Percentiles rank a stretch among this genome's conserved stretches.
phyloP scores from a whole-genome alignment of 2,113 vertebrate genomes.

The Phalacrocorax carbo region DNA sequence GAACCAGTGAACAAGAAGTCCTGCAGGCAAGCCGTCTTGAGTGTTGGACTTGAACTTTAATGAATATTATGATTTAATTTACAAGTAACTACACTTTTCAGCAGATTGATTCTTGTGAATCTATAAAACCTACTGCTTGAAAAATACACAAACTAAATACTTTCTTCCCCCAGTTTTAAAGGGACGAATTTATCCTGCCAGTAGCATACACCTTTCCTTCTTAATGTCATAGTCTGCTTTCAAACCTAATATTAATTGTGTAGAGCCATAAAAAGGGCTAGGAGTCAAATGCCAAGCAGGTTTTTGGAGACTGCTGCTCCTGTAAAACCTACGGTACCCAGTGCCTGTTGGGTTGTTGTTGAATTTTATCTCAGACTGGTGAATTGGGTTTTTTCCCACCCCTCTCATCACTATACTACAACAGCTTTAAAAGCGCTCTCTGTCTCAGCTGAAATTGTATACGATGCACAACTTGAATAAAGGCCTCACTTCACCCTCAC shows the following conservation, averaged over 20 bases:
- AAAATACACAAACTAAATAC: background rate
- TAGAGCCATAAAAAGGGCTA: background rate
- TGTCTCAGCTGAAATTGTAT: background rate
- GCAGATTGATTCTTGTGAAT: background rate
- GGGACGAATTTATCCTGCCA: background rate
- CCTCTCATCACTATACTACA: background rate
- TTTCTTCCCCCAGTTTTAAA: background rate
- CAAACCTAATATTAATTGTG: background rate
- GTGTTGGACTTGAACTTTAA: background rate
- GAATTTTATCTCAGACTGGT: background rate
- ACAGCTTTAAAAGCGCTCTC: background rate
- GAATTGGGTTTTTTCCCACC: background rate
- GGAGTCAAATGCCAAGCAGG: background rate
- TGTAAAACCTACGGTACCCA: background rate
- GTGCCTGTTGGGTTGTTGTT: background rate
- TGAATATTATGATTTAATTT: background rate
- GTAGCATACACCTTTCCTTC: background rate
- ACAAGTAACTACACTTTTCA: background rate
- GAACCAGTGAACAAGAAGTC: background rate
- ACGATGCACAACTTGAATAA: background rate
- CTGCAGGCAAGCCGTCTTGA: background rate
- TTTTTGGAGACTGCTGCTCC: background rate
- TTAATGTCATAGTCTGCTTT: background rate
- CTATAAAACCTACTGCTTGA: background rate
- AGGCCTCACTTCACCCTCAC: background rate